Base-by-base conservation (phyloP, 2,888 invertebrate species). In the Cheilosia impressa region DNA sequence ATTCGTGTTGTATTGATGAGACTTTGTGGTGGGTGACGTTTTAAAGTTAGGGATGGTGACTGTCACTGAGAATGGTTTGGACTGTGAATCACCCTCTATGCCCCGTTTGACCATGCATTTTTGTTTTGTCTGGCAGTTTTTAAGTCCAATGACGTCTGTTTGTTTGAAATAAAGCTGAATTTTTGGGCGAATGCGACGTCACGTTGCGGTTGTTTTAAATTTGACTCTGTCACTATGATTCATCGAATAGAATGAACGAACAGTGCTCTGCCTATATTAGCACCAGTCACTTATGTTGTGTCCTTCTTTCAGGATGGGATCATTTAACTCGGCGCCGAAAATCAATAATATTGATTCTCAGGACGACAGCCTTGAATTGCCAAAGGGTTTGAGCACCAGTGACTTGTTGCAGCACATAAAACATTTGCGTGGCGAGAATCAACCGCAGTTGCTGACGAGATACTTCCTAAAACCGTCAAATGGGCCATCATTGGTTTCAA, bases 301-400 rank as follows among this genome's bases (percentile, higher is more conserved):
- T 80, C 81, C 81, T 88, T 71, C 78, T 93, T 93, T 15, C 91
- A 95, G 95, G 91, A 96, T 96, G 95, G 95, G 95, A 87, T 95
- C 95, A 90, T 95, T 95, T 90, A 95, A 94, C 83, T 95, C 95
- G 71, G 93, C 94, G 19, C 95, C 95, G 55, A 94, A 94, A 91
- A 94, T 95, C 84, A 92, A 93, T 82, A 95, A 95, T 89, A 93
- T 93, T 73, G 95, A 95, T 90, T 92, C 92, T 4, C 94, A 95
- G 90, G 95, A 95, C 89, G 93, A 94, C 88, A 93, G 93, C 72
- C 89, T 94, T 17, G 91, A 92, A 84, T 88, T 94, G 87, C 93
- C 93, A 45, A 91, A 92, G 71, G 92, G 92, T 13, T 90, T 94
- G 77, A 90, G 80, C 68, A 91, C 93, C 34, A 91, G 92, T 55